Base-by-base conservation (phyloP, 2,888 invertebrate species). In the Archips xylosteana region DNA sequence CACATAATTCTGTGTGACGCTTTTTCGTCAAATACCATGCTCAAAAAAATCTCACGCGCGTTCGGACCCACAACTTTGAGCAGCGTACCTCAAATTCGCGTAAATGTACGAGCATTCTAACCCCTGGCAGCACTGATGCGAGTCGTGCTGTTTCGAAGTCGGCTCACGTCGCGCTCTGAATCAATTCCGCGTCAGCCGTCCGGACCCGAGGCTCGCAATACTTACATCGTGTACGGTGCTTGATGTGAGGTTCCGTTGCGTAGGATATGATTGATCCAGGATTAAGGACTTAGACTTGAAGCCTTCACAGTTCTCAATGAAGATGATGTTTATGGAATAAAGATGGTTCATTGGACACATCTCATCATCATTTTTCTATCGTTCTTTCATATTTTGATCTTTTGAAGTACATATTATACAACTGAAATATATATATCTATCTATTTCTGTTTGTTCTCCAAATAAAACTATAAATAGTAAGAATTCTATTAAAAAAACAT, bases 151-250 rank as follows among this genome's bases (percentile, higher is more conserved):
- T 88, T 88, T 82, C 83, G 85, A 83, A 93, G 87, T 88, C 92
- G 76, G 78, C 84, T 85, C 93, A 93, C 94, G 94, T 92, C 86
- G 78, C 81, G 81, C 86, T 88, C 89, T 94, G 92, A 92, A 94
- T 94, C 93, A 93, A 92, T 93, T 93, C 89, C 88, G 85, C 88
- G 91, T 91, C 90, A 89, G 69, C 60, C 65, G 73, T 60, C 65
- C 71, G 65, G 49, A 49, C 59, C 39, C 51, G n/a, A 2, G 67
- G 51, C 64, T 73, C 69, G 59, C 15, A 3, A 32, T 73, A 42
- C 73, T 63, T 32, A 39, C n/a, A 32, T 9, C 36, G 68, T 23
- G 47, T 39, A 36, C 69, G 42, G 34, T 65, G 59, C 45, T 47
- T 68, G 54, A 42, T 12, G 45, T 8, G 67, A 36, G 57, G 23